Evolutionary conservation across 2,113 vertebrate species (phyloP), one percentile per base, ranked within the genome.

Genomic region (Noctilio leporinus): DNA sequence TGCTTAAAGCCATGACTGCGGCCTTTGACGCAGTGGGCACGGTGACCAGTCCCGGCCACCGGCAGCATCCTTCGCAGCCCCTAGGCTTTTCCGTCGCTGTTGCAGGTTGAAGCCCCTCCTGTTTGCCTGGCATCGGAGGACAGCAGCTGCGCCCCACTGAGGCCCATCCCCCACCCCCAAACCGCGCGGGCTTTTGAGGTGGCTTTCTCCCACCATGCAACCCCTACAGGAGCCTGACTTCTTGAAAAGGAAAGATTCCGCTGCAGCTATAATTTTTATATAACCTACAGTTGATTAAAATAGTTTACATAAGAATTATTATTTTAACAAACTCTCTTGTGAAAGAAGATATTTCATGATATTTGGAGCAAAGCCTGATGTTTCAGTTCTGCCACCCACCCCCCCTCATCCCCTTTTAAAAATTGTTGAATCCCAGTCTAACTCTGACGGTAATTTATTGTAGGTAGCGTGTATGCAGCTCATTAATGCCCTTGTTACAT

Each of bases 381-480:
- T 82, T 93, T 45, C 33, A 8, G 20, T n/a, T 70, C 78, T 78
- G 4, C 57, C 19, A 24, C 10, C 77, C 70, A n/a, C n/a, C n/a
- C n/a, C n/a, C n/a, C n/a, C n/a, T n/a, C n/a, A n/a, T n/a, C 26
- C 85, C 86, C 86, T 55, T 76, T 51, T n/a, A 22, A 67, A n/a
- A n/a, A n/a, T n/a, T 83, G n/a, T 90, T 73, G 35, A 70, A 64
- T 53, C 11, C 33, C 88, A 77, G 22, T 77, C 82, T 96, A 43
- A 87, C 93, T 89, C 89, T 97, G 38, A 96, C 89, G 82, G 64
- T 98, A 70, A 77, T 98, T 38, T 98, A 0, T 98, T 98, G 55
- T 96, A 99, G 99, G 99, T 99, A 96, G 99, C 99, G 65, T 99
- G 99, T 93, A 99, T 99, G 99, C 99, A 99, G 98, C 99, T 99